Base-by-base conservation (phyloP, 1,140 invertebrate species). In the Drosophila yakuba region DNA sequence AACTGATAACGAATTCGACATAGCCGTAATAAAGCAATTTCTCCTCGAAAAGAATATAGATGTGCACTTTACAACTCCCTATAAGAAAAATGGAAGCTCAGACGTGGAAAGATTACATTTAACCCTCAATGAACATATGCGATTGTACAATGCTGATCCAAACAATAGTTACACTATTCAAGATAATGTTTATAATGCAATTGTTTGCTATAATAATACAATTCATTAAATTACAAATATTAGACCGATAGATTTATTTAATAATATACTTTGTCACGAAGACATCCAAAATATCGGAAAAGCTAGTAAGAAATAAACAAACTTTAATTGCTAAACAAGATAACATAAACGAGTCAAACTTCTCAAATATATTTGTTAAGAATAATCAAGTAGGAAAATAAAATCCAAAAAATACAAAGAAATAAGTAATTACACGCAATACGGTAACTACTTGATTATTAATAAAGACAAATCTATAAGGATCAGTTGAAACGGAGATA, bases 341-440 rank as follows among this genome's bases (percentile, higher is more conserved):
- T n/a, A n/a, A n/a, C n/a, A n/a, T n/a, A n/a, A n/a, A 11, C 11
- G 20, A 20, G 17, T 3, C 12, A 60, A 25, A 48, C 17, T 60
- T 17, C 3, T 14, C 12, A 25, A 60, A 59, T 45, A 15, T 23
- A 58, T 58, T 20, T 15, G 41, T 45, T 20, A 59, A 48, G 48
- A 25, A 25, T 47, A 50, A 60, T 17, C 20, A 61, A 61, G 58
- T 52, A 28, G 47, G 47, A 17, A 61, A 61, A 41, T 52, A 36
- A 12, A 52, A 52, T 4, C 35, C 47, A 52, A 52, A n/a, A n/a
- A 32, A 17, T 52, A 61, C 10, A 61, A 61, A 51, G 14, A 51
- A 61, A 51, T 61, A 28, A 38, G n/a, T 38, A 20, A 60, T 10
- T 11, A 39, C 20, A 52, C 10, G 5, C 38, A 32, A 20, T 15